These are phyloP conservation scores for Pseudochromis fuscus DNA, from an alignment of 2,797 vertebrate genomes.

Conservation along the genomic window DNA sequence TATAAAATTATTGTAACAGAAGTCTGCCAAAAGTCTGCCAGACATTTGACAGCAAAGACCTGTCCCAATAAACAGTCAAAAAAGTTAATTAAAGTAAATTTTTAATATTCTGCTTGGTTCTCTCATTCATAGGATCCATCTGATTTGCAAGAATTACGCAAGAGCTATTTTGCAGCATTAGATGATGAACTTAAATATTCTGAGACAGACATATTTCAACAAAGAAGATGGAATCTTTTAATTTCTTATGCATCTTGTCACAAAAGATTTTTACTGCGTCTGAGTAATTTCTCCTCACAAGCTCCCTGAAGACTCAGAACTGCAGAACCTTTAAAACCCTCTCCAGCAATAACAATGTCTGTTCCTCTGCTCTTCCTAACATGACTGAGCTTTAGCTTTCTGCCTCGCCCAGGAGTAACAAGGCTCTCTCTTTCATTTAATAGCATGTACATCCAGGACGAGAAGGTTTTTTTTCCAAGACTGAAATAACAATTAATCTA, in stretches of 20 bases:
- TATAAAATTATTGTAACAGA: too few relatives aligned
- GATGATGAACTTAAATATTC: background rate
- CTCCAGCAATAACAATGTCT: constrained; percentile 9
- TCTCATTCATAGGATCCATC: background rate
- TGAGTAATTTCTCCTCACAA: constrained; percentile 35
- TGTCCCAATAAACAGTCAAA: background rate
- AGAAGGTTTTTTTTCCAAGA: background rate
- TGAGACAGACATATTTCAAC: background rate
- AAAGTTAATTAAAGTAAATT: background rate
- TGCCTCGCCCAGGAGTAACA: constrained; percentile 14
- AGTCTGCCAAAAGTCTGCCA: too few relatives aligned
- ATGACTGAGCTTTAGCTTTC: constrained; percentile 1
- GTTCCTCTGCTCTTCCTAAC: constrained; percentile 4
- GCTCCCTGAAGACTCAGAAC: constrained; percentile 30
- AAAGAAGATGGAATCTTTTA: background rate
- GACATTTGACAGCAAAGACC: too few relatives aligned
- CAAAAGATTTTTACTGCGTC: constrained; percentile 23
- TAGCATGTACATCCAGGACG: background rate
- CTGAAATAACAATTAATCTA: too few relatives aligned
- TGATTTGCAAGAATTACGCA: background rate
- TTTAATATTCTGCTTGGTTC: background rate
- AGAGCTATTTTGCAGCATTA: background rate
- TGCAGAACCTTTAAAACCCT: constrained; percentile 1
- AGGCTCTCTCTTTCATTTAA: constrained; percentile 2
- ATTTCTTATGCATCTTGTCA: constrained; percentile 26